phyloP scores from a whole-genome alignment of 2,888 invertebrate genomes.

The Leptinotarsa peninsularis region DNA sequence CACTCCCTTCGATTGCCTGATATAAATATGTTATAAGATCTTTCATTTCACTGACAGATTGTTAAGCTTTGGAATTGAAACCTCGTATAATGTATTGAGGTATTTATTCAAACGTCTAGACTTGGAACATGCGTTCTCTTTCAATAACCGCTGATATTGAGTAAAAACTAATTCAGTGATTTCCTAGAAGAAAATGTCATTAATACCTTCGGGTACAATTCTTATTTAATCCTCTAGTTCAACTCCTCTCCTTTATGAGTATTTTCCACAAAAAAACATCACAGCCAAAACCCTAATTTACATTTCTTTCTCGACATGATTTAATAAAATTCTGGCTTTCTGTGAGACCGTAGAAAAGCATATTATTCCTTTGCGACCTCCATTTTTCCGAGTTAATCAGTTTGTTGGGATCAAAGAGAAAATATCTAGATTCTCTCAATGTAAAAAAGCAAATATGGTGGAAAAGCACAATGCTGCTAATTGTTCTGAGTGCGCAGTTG shows the following conservation, averaged over 20 bases:
- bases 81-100: too few relatives aligned
- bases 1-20: too few relatives aligned
- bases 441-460: conserved; percentile 19
- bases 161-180: too few relatives aligned
- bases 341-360: not conserved
- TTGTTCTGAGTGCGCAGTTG: conserved; percentile 7
- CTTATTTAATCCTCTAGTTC: too few relatives aligned
- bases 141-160: too few relatives aligned
- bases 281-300: conserved; percentile 16
- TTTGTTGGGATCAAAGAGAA: conserved; percentile 21
- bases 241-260: not conserved
- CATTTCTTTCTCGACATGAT: conserved; percentile 1
- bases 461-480: conserved; percentile 6
- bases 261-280: not conserved
- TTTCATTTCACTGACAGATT: too few relatives aligned
- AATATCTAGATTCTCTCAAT: conserved; percentile 5
- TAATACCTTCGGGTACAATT: too few relatives aligned
- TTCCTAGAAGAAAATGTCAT: too few relatives aligned
- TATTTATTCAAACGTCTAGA: too few relatives aligned
- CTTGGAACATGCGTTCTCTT: too few relatives aligned
- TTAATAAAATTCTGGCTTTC: conserved; percentile 11
- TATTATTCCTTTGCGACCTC: conserved; percentile 4
- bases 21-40: too few relatives aligned
- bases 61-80: too few relatives aligned
- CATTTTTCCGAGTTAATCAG: conserved; percentile 22